phyloP scores from a whole-genome alignment of 2,797 vertebrate genomes.

The Denticeps clupeoides region DNA sequence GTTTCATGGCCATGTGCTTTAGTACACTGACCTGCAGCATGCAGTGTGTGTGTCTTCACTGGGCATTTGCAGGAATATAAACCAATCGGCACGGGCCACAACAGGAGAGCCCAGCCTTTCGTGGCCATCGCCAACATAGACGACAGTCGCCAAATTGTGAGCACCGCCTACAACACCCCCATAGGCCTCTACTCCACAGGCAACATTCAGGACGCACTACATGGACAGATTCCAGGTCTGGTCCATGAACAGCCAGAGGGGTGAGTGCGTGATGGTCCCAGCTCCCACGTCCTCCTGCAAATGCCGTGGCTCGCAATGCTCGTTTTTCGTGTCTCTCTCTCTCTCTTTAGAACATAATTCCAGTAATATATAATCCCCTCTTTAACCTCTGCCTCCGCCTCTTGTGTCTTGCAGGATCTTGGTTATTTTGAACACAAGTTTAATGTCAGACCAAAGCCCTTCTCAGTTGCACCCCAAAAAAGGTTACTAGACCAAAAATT shows the following conservation, averaged over 20 bases:
- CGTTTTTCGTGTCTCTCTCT: too few species aligned
- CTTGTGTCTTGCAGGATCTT: constrained; percentile 64
- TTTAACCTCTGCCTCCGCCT: constrained; percentile 35
- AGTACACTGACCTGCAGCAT: constrained; percentile 42
- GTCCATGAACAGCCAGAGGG: constrained; percentile 61
- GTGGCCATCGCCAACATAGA: constrained; percentile 77
- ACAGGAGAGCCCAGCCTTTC: constrained; percentile 79
- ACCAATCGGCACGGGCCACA: constrained; percentile 76
- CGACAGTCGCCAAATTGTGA: constrained; percentile 82
- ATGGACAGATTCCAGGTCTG: constrained; percentile 73
- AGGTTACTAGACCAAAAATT: constrained; percentile 30
- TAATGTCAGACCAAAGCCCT: constrained; percentile 71
- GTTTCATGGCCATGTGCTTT: constrained; percentile 27
- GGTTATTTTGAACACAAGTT: constrained; percentile 88
- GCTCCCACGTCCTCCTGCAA: not conserved
- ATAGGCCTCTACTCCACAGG: constrained; percentile 81
- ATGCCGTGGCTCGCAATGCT: too few species aligned
- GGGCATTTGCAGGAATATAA: constrained; percentile 69
- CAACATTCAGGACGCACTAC: constrained; percentile 77
- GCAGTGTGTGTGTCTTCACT: constrained; percentile 67
- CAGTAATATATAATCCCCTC: too few species aligned
- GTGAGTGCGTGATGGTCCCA: constrained; percentile 55
- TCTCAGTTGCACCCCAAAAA: constrained; percentile 27
- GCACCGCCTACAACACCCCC: constrained; percentile 80
- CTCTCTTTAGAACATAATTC: too few species aligned